A percentile compares a stretch with the other conserved stretches of the same genome.
Conservation (phyloP, 2,797 vertebrate genomes). For the Meda fulgida region DNA sequence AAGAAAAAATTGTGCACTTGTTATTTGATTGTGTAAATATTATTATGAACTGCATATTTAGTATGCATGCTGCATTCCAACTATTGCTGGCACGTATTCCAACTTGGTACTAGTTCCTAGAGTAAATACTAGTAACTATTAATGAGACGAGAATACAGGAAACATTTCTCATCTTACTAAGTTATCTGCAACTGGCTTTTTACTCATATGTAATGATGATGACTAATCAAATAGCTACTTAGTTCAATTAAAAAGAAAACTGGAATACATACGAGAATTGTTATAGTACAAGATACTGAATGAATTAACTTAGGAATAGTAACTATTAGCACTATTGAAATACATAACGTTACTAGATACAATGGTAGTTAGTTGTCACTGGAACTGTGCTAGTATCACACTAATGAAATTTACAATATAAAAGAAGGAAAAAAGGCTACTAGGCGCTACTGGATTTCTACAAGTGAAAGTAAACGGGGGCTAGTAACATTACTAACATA, state of each 20-base stretch:
- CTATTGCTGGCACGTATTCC: not conserved
- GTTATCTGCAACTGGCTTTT: not conserved
- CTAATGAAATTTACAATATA: not conserved
- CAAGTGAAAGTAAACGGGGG: not conserved
- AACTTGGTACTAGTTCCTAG: not conserved
- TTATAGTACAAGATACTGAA: not conserved
- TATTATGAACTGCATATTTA: not conserved
- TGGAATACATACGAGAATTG: not conserved
- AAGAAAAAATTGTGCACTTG: not conserved
- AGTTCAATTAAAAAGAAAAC: not conserved
- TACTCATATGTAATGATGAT: not conserved
- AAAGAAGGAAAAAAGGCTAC: not conserved
- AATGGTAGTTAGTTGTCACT: not conserved
- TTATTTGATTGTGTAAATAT: not conserved
- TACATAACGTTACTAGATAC: not conserved
- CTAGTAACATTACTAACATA: not conserved
- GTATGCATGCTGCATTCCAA: not conserved
- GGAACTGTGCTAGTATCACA: too few relatives aligned
- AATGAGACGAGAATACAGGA: not conserved
- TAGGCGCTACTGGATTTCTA: not conserved
- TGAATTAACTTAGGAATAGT: not conserved
- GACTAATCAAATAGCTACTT: not conserved
- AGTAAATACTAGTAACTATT: not conserved
- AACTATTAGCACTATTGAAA: not conserved
- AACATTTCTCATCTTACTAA: not conserved